Base-by-base conservation (phyloP, 2,797 vertebrate species). In the Phrynocephalus guinanensis region DNA sequence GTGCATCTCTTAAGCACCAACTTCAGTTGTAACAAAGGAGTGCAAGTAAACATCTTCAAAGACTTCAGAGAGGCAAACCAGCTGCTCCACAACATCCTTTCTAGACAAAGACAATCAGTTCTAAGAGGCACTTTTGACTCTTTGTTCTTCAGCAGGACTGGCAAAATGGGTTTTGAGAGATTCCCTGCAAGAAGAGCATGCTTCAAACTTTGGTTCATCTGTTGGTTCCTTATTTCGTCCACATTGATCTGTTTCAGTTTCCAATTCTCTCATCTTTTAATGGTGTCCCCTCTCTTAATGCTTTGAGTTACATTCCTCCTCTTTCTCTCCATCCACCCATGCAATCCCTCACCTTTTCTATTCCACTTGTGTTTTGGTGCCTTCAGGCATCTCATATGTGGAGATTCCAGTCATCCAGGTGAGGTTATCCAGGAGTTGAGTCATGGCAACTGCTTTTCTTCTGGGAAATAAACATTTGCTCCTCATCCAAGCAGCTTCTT, bases 281-380 rank as follows among this genome's bases (percentile, higher is more conserved):
- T 30, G 30, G 20, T n/a, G n/a, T 8, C 10, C 3, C 38, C 6
- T 44, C 56, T 67, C 72, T 77, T 9, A 63, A n/a, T 66, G 15
- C 26, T 6, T 50, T 3, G 13, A 71, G 48, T 48, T 44, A 67
- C 33, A 30, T 26, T 1, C 82, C 24, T 77, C 18, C 63, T 44
- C 30, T n/a, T n/a, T 78, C 63, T 78, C 33, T 0, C 38, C 6
- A 48, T 26, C 28, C 79, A 66, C 56, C 60, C 60, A 87, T 66
- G 10, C 10, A 75, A 48, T 28, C 60, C 3, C 52, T 72, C 8
- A 30, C 11, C 44, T 30, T 83, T 81, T 91, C 92, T 82, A 91
- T 91, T 92, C 85, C 87, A 72, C 83, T 76, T 90, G 24, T 75
- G 86, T 91, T 83, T 88, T 90, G 52, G 67, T 90, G 81, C 44